Conservation (phyloP, 2,888 invertebrate species). For the Cremastobaeus sp. region DNA sequence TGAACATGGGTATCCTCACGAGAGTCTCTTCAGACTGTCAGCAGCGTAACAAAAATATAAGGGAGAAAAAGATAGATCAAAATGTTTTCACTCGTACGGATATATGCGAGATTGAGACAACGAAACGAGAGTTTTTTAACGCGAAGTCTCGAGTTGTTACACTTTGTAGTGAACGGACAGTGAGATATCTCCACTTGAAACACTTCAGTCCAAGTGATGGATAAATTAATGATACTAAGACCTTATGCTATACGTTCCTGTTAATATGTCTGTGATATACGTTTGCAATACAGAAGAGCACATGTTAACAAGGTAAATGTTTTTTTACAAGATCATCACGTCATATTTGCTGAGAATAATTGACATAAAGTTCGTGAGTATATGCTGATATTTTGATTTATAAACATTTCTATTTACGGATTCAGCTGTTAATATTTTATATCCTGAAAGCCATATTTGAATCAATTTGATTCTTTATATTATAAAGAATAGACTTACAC, state of each 20-base stretch:
- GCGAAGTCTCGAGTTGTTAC: conserved; percentile 34
- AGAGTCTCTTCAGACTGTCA: conserved; percentile 55
- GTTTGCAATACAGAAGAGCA: no score
- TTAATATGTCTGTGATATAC: conserved; percentile 68
- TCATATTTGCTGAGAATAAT: no score
- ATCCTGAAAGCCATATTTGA: no score
- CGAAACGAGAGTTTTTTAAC: conserved; percentile 61
- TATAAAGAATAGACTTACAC: no score
- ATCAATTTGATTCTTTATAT: no score
- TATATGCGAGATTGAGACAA: conserved; percentile 37
- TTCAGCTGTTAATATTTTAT: no score
- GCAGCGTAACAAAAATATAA: conserved; percentile 24
- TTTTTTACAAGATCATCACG: no score
- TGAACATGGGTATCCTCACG: conserved; percentile 52
- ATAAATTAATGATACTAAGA: conserved; percentile 72
- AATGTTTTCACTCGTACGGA: conserved; percentile 6
- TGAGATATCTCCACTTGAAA: conserved; percentile 29
- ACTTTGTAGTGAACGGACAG: conserved; percentile 34
- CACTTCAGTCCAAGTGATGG: conserved; percentile 63
- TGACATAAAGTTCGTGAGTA: no score
- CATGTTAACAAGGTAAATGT: no score
- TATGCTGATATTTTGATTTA: no score
- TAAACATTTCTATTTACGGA: no score
- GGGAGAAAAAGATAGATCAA: conserved; percentile 25
- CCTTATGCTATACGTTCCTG: conserved; percentile 61